phyloP scores from a whole-genome alignment of 2,888 invertebrate genomes.

The Hirtodrosophila trivittata region DNA sequence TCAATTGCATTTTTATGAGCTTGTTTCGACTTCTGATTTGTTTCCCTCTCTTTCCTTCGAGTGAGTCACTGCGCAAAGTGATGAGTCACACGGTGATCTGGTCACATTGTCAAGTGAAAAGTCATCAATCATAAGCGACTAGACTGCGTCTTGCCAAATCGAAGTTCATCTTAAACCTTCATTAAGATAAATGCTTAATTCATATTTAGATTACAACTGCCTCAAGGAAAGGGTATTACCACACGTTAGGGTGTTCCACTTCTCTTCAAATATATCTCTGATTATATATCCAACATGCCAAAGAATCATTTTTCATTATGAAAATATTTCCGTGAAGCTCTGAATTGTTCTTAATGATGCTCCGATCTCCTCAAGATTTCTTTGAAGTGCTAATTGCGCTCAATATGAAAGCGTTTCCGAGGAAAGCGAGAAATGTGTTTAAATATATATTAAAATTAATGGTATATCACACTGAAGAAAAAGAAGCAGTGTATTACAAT shows the following conservation, averaged over 20 bases:
- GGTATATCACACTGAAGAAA: not conserved
- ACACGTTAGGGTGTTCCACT: conserved; percentile 35
- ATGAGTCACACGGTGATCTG: conserved; percentile 32
- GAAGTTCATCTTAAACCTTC: conserved; percentile 10
- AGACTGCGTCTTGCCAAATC: too few relatives aligned
- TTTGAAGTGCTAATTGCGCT: conserved; percentile 25
- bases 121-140: conserved; percentile 69
- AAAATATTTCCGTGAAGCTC: not conserved
- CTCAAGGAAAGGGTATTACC: conserved; percentile 14
- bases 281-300: conserved; percentile 32
- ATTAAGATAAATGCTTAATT: conserved; percentile 66
- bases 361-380: conserved; percentile 8
- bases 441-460: conserved; percentile 2
- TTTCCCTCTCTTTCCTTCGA: conserved; percentile 1
- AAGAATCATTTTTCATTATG: conserved; percentile 54
- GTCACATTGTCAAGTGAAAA: conserved; percentile 31
- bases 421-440: conserved; percentile 20
- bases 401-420: conserved; percentile 18
- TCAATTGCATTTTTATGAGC: conserved; percentile 72
- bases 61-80: conserved; percentile 54
- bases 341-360: conserved; percentile 53
- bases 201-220: conserved; percentile 12
- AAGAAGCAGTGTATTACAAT: not conserved
- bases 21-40: conserved; percentile 38
- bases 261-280: conserved; percentile 31